These are phyloP conservation scores for Entomobrya proxima DNA, from an alignment of 2,888 invertebrate genomes.

Conservation along the genomic window DNA sequence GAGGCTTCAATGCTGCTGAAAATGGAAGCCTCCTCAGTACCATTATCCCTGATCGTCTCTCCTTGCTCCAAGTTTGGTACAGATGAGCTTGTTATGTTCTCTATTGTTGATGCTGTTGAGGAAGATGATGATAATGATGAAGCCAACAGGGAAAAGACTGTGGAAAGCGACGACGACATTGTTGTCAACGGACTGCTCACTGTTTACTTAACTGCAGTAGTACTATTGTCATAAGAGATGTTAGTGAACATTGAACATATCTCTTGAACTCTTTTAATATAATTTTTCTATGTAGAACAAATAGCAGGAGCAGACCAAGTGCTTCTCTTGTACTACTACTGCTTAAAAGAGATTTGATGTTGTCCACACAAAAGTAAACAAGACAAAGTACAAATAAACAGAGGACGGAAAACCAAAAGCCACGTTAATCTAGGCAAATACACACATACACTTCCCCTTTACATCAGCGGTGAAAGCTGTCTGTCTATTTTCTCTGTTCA, in stretches of 20 bases:
- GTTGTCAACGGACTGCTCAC: slow-evolving; percentile 2
- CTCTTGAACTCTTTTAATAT: background rate
- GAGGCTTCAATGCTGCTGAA: background rate
- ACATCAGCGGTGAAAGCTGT: no score
- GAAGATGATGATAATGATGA: background rate
- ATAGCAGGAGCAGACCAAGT: background rate
- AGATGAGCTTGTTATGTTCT: background rate
- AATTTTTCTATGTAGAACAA: background rate
- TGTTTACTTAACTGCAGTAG: no score
- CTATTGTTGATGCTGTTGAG: background rate
- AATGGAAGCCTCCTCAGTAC: background rate
- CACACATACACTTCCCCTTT: background rate
- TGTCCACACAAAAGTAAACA: background rate
- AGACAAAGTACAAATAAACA: slow-evolving; percentile 11
- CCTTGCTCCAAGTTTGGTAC: background rate
- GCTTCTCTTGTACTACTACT: no score
- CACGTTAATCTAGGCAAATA: slow-evolving; percentile 6
- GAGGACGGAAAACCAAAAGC: background rate
- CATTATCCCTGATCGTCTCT: background rate
- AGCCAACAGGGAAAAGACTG: slow-evolving; percentile 33
- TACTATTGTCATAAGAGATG: slow-evolving; percentile 13
- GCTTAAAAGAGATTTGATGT: slow-evolving; percentile 10
- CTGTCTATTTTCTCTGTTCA: background rate
- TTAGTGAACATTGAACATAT: slow-evolving; percentile 9
- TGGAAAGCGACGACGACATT: slow-evolving; percentile 39